Evolutionary conservation across 2,797 vertebrate genomes (phyloP).

Genomic region (Acridotheres tristis): DNA sequence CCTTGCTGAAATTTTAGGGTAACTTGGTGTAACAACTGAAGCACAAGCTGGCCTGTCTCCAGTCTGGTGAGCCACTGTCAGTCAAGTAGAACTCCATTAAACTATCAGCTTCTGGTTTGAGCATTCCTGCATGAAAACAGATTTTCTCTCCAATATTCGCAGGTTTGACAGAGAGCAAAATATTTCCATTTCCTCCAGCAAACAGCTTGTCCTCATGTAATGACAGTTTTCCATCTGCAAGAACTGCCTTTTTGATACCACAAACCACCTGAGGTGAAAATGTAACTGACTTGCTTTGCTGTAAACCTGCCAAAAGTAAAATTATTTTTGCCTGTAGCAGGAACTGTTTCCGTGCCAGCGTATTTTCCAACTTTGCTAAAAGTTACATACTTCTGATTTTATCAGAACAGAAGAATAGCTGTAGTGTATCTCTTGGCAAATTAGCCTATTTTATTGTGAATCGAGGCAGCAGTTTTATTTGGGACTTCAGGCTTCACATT

Average conservation of each 20-base stretch:
- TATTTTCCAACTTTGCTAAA: constrained; percentile 28
- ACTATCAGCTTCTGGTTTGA: constrained; percentile 16
- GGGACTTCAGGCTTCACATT: neutral
- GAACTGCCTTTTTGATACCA: constrained; percentile 60
- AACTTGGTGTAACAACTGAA: neutral
- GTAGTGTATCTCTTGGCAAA: neutral
- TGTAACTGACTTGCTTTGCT: constrained; percentile 52
- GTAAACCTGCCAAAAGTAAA: constrained; percentile 59
- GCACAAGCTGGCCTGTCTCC: neutral
- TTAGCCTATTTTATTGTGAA: neutral
- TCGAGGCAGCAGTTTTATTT: neutral
- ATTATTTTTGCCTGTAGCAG: constrained; percentile 58
- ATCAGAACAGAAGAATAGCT: neutral
- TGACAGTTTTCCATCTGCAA: constrained; percentile 63
- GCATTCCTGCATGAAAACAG: constrained; percentile 36
- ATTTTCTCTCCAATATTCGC: constrained; percentile 40
- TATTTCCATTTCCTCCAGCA: constrained; percentile 57
- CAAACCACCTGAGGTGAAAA: constrained; percentile 68
- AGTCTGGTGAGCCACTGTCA: neutral
- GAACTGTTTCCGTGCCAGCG: neutral
- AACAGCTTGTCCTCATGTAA: constrained; percentile 65
- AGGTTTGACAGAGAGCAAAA: constrained; percentile 54
- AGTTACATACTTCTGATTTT: constrained; percentile 25
- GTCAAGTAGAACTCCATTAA: constrained; percentile 26
- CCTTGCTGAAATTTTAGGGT: neutral